phyloP scores from a whole-genome alignment of 2,797 vertebrate species.

The Siniperca obscura region DNA sequence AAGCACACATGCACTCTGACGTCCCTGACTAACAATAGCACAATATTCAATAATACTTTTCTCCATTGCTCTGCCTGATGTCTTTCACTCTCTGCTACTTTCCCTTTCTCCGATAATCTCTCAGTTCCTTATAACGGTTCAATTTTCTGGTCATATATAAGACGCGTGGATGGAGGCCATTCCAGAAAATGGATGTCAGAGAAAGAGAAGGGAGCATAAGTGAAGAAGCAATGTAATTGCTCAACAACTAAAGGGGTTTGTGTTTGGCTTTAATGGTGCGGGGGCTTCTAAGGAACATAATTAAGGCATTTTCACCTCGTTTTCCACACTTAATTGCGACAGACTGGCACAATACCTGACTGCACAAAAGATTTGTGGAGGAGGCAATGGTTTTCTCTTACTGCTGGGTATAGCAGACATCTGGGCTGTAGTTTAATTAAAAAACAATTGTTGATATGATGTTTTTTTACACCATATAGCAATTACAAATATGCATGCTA shows the following conservation, averaged over 20 bases:
- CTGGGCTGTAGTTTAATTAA: slow-evolving; percentile 32
- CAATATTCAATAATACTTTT: slow-evolving; percentile 66
- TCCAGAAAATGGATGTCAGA: slow-evolving; percentile 55
- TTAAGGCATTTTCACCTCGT: slow-evolving; percentile 62
- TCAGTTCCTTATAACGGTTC: slow-evolving; percentile 33
- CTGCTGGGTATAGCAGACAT: slow-evolving; percentile 24
- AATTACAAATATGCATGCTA: slow-evolving; percentile 15
- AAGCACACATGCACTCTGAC: slow-evolving; percentile 54
- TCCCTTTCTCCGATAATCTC: slow-evolving; percentile 41
- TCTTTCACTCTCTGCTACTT: slow-evolving; percentile 30
- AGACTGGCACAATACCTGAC: slow-evolving; percentile 56
- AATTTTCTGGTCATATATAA: slow-evolving; percentile 49
- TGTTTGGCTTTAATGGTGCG: slow-evolving; percentile 61
- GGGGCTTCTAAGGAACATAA: slow-evolving; percentile 56
- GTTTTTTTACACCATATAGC: slow-evolving; percentile 9
- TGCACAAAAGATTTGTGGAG: slow-evolving; percentile 59
- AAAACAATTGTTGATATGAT: slow-evolving; percentile 11
- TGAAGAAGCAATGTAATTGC: slow-evolving; percentile 64
- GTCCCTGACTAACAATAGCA: slow-evolving; percentile 60
- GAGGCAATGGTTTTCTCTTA: slow-evolving; percentile 24
- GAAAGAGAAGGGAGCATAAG: slow-evolving; percentile 52
- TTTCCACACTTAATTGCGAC: slow-evolving; percentile 64
- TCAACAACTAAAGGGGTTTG: slow-evolving; percentile 58
- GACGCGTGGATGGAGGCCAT: slow-evolving; percentile 43
- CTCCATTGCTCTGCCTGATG: slow-evolving; percentile 39